Evolutionary conservation across 2,797 vertebrate genomes (phyloP), one percentile per base, ranked within the genome.

Genomic region (Siniperca undulata): DNA sequence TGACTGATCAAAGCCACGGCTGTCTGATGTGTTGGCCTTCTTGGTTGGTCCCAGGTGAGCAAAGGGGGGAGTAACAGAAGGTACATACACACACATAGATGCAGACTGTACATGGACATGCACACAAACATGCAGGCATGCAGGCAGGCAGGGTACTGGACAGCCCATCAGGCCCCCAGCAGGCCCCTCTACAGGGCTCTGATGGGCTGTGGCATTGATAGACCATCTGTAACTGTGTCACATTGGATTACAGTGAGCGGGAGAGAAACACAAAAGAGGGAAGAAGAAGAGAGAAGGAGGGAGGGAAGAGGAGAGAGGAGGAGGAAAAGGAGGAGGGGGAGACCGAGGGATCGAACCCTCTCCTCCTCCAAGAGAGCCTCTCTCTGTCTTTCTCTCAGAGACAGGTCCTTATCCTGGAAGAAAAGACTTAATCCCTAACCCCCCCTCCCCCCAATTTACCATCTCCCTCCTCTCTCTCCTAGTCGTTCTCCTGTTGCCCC

Each of bases 151-250:
- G 55, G 24, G 73, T 75, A 77, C 82, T 72, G 90, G 91, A 90
- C 90, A 89, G 87, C 96, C 96, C 96, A 96, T 95, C 94, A 81
- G 81, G 85, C 86, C 86, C 90, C 90, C 95, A 85, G 80, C 87
- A 86, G 88, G 87, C 87, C 86, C 88, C 91, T 92, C 91, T 95
- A 93, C 93, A 95, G 91, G 90, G 94, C 95, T 94, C 94, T 94
- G 88, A 96, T 94, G 95, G 94, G 95, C 94, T 93, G 93, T 91
- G 95, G 95, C 95, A 96, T 93, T 95, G 95, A 97, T 95, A 96
- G 94, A 95, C 95, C 96, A 97, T 97, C 95, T 95, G 95, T 94
- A 95, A 97, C 95, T 96, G 95, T 97, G 96, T 96, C 95, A 96
- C 93, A 93, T 95, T 96, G 93, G 95, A 96, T 96, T 95, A 96